A percentile compares a stretch with the other conserved stretches of the same genome.
phyloP scores from a whole-genome alignment of 2,888 invertebrate species.

The Branchipolynoe longqiensis region DNA sequence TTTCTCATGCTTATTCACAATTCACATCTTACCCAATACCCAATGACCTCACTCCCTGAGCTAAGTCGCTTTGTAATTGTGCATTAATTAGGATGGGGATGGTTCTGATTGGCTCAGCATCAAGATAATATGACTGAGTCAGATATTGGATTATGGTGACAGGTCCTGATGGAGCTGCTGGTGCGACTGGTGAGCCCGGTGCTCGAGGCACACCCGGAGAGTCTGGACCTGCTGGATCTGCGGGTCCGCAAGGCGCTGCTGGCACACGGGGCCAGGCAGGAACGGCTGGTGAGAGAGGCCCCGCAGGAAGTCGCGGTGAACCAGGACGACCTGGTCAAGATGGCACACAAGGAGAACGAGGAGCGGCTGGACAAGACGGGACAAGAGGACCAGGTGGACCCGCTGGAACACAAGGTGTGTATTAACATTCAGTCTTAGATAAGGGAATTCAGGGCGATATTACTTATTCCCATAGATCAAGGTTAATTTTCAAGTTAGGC shows the following conservation, averaged over 20 bases:
- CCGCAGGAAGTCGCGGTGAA: constrained; percentile 31
- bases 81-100: too few relatives aligned
- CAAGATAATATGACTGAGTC: too few relatives aligned
- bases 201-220: constrained; percentile 49
- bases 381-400: constrained; percentile 52
- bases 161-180: constrained; percentile 57
- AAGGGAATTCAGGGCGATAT: too few relatives aligned
- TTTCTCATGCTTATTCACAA: too few relatives aligned
- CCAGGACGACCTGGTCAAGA: constrained; percentile 5
- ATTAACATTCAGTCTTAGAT: too few relatives aligned
- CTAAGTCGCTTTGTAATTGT: too few relatives aligned
- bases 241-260: constrained; percentile 51
- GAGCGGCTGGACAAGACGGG: constrained; percentile 60
- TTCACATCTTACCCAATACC: too few relatives aligned
- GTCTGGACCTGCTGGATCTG: constrained; percentile 32
- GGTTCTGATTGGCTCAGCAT: too few relatives aligned
- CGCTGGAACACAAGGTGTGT: constrained; percentile 6
- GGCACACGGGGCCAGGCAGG: constrained; percentile 58
- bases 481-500: too few relatives aligned
- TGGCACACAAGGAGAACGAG: constrained; percentile 50
- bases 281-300: constrained; percentile 36
- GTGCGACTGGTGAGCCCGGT: constrained; percentile 59
- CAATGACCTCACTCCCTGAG: too few relatives aligned
- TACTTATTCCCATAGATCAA: too few relatives aligned
- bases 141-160: too few relatives aligned